phyloP scores from a whole-genome alignment of 1,140 invertebrate genomes.

The Neotoxoptera formosana region DNA sequence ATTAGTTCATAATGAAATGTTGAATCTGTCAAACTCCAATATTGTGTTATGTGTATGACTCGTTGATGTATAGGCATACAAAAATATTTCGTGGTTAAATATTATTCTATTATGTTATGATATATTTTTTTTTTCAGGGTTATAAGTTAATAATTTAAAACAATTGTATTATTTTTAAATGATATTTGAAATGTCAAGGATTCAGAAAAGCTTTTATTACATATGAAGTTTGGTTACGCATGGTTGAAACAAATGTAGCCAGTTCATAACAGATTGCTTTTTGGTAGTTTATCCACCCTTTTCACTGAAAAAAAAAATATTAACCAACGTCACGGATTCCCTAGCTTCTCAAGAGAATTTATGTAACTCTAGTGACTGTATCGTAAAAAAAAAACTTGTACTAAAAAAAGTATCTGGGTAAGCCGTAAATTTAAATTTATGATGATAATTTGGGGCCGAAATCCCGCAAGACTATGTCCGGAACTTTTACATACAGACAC shows the following conservation, averaged over 20 bases:
- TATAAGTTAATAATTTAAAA: conserved; percentile 34
- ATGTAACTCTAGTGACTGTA: conserved; percentile 54
- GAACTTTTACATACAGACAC: conserved; percentile 42
- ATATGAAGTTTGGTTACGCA: conserved; percentile 49
- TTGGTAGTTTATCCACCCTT: conserved; percentile 51
- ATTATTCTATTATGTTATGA: conserved; percentile 6
- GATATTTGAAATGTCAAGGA: conserved; percentile 38
- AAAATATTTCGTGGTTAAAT: background rate
- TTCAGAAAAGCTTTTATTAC: conserved; percentile 50
- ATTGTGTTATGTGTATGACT: background rate
- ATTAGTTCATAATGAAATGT: background rate
- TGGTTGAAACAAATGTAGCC: conserved; percentile 55
- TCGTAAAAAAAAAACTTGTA: conserved; percentile 39
- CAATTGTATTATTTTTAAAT: conserved; percentile 39
- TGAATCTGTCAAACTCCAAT: background rate
- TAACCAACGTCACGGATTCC: conserved; percentile 54
- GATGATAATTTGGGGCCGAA: conserved; percentile 50
- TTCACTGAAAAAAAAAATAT: conserved; percentile 41
- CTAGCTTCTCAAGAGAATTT: conserved; percentile 56
- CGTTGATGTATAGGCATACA: background rate
- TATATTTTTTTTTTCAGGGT: background rate
- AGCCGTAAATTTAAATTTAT: conserved; percentile 54
- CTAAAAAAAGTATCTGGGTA: conserved; percentile 28
- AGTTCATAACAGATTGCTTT: conserved; percentile 56
- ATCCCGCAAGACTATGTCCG: conserved; percentile 43